phyloP scores from a whole-genome alignment of 1,140 invertebrate genomes.

The fruit fly (Drosophila melanogaster) region DNA sequence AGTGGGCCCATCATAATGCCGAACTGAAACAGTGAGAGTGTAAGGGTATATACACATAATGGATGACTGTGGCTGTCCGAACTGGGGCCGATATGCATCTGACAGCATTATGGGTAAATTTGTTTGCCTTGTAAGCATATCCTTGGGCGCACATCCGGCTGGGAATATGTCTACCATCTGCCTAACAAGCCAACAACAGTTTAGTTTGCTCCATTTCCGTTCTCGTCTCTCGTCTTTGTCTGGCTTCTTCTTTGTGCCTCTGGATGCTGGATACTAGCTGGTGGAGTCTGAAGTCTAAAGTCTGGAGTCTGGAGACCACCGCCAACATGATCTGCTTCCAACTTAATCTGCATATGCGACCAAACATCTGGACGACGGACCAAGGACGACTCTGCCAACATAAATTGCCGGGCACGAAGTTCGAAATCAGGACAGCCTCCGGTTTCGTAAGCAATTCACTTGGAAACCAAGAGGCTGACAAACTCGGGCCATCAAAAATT shows the following conservation, averaged over 20 bases:
- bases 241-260: slow-evolving; percentile 7
- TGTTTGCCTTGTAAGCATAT: slow-evolving; percentile 65
- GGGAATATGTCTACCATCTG: slow-evolving; percentile 51
- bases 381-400: slow-evolving; percentile 13
- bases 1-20: slow-evolving; percentile 5
- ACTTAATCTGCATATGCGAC: slow-evolving; percentile 47
- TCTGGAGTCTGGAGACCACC: background rate
- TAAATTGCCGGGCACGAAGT: slow-evolving; percentile 26
- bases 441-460: slow-evolving; percentile 14
- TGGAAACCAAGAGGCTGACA: slow-evolving; percentile 1
- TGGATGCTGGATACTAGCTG: background rate
- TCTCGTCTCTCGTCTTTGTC: background rate
- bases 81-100: slow-evolving; percentile 46
- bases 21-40: slow-evolving; percentile 6
- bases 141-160: slow-evolving; percentile 57
- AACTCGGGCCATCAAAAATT: background rate
- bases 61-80: background rate
- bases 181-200: slow-evolving; percentile 52
- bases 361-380: slow-evolving; percentile 36
- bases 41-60: slow-evolving; percentile 30
- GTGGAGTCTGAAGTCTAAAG: background rate
- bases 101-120: slow-evolving; percentile 64
- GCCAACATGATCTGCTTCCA: slow-evolving; percentile 40
- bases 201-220: slow-evolving; percentile 37
- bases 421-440: slow-evolving; percentile 16